Evolutionary conservation across 2,888 invertebrate species (phyloP).

Genomic region (Cheilosia vernalis): DNA sequence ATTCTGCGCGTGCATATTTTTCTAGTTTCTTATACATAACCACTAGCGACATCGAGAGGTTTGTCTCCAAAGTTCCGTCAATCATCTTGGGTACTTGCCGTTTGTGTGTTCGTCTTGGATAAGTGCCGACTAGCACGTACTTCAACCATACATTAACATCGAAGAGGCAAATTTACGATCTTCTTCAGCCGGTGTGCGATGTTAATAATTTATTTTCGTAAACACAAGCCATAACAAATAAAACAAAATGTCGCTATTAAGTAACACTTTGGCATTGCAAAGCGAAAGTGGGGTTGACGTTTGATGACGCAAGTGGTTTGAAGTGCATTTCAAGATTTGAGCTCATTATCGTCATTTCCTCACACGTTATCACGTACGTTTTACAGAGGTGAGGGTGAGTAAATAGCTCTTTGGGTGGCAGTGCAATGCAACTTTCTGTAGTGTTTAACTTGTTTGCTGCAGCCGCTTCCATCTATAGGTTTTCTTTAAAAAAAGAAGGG

Average conservation of each 20-base stretch:
- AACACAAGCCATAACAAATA: neutral
- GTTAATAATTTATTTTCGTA: neutral
- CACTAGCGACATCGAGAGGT: slow-evolving; percentile 54
- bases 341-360: slow-evolving; percentile 60
- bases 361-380: neutral
- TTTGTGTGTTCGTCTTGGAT: slow-evolving; percentile 39
- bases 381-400: neutral
- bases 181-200: neutral
- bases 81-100: neutral
- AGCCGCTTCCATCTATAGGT: too few species aligned
- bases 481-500: too few species aligned
- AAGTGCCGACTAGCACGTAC: slow-evolving; percentile 44
- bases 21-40: neutral
- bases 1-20: neutral
- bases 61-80: slow-evolving; percentile 38
- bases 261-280: too few species aligned
- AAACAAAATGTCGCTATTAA: neutral
- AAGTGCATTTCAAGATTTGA: slow-evolving; percentile 32
- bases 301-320: too few species aligned
- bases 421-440: neutral
- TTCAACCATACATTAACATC: slow-evolving; percentile 42
- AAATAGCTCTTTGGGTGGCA: neutral
- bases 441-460: too few species aligned
- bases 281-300: too few species aligned
- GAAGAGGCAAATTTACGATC: slow-evolving; percentile 36